Evolutionary conservation across 2,888 invertebrate genomes (phyloP), one percentile per base, ranked within the genome.

Genomic region (Melipona bicolor): DNA sequence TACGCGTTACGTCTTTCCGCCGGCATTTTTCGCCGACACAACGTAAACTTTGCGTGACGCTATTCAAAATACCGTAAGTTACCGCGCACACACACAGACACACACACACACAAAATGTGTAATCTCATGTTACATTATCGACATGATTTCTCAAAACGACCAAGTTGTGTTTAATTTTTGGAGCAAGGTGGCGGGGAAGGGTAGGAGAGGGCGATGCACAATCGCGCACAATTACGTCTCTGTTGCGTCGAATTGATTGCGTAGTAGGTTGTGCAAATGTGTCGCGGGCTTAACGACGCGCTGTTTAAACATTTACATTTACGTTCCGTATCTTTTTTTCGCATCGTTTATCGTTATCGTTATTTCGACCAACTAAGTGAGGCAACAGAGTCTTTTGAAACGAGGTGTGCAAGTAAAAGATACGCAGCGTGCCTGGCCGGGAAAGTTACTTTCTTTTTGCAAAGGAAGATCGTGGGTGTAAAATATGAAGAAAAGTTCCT

Each of bases 21-120:
- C 21, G n/a, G 54, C 27, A 62, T 83, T 83, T 76, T 54, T 76
- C 77, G 83, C 36, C 49, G 71, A 13, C 62, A 61, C 61, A 9
- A 1, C 21, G 76, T 71, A 76, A 83, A 76, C 83, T 68, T 62
- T 83, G 76, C 83, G 83, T 83, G 83, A 83, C 83, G 67, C 50
- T 76, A 52, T 59, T 69, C 77, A 61, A 88, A 80, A 80, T 69
- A 79, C 69, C 24, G 17, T 36, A 68, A 36, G n/a, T 49, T 36
- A 27, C 19, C 24, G 3, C 32, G 32, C 32, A 2, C 19, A 11
- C 52, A 4, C 24, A 24, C 19, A 11, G 49, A 4, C 24, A 24
- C 36, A 36, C 36, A 36, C 9, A 43, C 11, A 43, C 17, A 0
- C 5, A 1, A 24, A 62, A 49, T 24, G 3, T 21, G 36, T 21